Evolutionary conservation across 2,113 vertebrate genomes (phyloP).

Genomic region (Neomonachus schauinslandi): DNA sequence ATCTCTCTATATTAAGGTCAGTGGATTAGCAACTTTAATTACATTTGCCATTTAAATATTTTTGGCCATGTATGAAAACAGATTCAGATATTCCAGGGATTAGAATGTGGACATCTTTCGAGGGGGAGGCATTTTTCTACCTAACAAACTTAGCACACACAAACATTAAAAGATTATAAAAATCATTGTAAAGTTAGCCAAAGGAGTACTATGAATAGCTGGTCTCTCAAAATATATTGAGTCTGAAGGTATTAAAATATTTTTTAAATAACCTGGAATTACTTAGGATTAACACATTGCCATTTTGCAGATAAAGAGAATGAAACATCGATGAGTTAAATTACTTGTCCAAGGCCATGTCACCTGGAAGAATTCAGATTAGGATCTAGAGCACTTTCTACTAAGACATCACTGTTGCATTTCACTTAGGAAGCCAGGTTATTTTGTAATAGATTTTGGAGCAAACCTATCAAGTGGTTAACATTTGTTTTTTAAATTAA

Average conservation of each 20-base stretch:
- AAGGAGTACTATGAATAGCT: not conserved
- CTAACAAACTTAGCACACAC: not conserved
- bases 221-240: not conserved
- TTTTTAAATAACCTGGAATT: not conserved
- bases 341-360: not conserved
- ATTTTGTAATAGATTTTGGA: not conserved
- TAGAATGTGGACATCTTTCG: not conserved
- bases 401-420: not conserved
- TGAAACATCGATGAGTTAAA: not conserved
- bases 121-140: not conserved
- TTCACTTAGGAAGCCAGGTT: not conserved
- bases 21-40: not conserved
- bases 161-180: not conserved
- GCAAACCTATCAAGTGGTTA: not conserved
- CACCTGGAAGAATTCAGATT: not conserved
- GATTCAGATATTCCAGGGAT: not conserved
- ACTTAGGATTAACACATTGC: not conserved
- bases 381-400: slow-evolving; percentile 9
- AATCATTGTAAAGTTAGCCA: not conserved
- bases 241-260: not conserved
- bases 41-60: not conserved
- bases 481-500: slow-evolving; percentile 17
- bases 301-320: not conserved
- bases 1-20: not conserved
- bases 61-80: not conserved